These are phyloP conservation scores for Miichthys miiuy DNA, from an alignment of 2,797 vertebrate species.

Conservation along the genomic window DNA sequence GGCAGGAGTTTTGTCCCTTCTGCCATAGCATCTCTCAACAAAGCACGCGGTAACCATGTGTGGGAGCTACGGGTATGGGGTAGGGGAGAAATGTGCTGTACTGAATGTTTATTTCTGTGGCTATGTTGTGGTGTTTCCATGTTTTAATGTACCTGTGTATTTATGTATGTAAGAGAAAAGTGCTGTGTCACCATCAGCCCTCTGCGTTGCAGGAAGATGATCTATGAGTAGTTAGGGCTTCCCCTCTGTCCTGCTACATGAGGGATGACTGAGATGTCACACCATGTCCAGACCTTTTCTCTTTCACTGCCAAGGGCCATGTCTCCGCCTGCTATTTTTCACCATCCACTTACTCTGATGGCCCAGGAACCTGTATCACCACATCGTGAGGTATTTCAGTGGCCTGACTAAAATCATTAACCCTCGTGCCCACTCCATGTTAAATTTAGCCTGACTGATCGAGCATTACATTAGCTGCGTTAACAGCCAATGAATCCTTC, in stretches of 20 bases:
- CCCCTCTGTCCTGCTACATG: constrained; percentile 76
- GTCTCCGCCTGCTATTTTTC: constrained; percentile 81
- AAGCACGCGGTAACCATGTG: too few relatives aligned
- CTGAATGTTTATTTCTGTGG: too few relatives aligned
- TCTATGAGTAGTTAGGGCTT: constrained; percentile 84
- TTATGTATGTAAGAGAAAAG: constrained; percentile 7
- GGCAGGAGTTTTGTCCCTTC: too few relatives aligned
- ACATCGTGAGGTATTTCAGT: constrained; percentile 35
- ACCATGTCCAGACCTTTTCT: constrained; percentile 76
- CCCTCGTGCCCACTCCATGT: constrained; percentile 17
- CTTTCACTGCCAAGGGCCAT: constrained; percentile 66
- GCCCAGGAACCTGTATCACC: constrained; percentile 46
- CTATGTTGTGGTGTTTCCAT: too few relatives aligned
- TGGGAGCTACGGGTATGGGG: too few relatives aligned
- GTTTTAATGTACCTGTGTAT: too few relatives aligned
- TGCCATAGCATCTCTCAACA: too few relatives aligned
- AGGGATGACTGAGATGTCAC: constrained; percentile 89
- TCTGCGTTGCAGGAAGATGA: constrained; percentile 79
- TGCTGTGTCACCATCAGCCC: constrained; percentile 36
- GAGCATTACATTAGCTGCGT: constrained; percentile 12
- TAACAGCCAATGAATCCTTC: constrained; percentile 32
- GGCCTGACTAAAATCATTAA: constrained; percentile 45
- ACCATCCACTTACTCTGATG: constrained; percentile 83
- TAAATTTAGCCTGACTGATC: constrained; percentile 17
- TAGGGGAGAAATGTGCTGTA: too few relatives aligned